Evolutionary conservation across 2,113 vertebrate genomes (phyloP), one percentile per base, ranked within the genome.

Genomic region (Labeo rohita): DNA sequence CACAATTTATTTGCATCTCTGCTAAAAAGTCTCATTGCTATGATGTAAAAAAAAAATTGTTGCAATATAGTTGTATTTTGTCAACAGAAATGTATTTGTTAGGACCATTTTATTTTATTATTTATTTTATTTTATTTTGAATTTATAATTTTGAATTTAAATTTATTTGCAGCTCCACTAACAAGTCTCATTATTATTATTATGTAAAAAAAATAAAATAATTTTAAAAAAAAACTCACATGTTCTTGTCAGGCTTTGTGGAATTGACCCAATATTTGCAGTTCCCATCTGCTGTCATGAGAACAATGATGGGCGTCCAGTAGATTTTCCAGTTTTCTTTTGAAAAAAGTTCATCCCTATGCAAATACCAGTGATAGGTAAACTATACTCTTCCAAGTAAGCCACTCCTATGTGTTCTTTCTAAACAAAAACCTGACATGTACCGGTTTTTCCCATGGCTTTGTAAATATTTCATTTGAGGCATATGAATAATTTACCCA

Each of bases 381-480:
- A 75, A 80, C 39, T 36, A 52, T 75, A 63, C 50, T 21, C 39
- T 34, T 16, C 21, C 52, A 70, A n/a, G 23, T n/a, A 73, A 59
- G 16, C 16, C 45, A 61, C 75, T 74, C 74, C 87, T 86, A 34
- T 10, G 3, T 59, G 84, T 86, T 82, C 83, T 90, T n/a, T 84
- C 12, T 86, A 87, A 89, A 89, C 54, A 83, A 70, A 87, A 73
- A 15, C 15, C 84, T 75, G 18, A 50, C 6, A 70, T 50, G 28
- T 70, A 85, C 78, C 76, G 72, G 43, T 73, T 86, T 86, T 70
- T 39, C 50, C n/a, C 50, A 84, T 52, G 6, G 43, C 80, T 74
- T 84, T 9, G 79, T 91, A n/a, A 92, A 92, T 91, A 91, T 92
- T 92, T 92, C 6, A 92, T 93, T 90, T 88, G 59, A 84, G 54